Evolutionary conservation across 1,140 invertebrate species (phyloP).

Genomic region (Drosophila punjabiensis): DNA sequence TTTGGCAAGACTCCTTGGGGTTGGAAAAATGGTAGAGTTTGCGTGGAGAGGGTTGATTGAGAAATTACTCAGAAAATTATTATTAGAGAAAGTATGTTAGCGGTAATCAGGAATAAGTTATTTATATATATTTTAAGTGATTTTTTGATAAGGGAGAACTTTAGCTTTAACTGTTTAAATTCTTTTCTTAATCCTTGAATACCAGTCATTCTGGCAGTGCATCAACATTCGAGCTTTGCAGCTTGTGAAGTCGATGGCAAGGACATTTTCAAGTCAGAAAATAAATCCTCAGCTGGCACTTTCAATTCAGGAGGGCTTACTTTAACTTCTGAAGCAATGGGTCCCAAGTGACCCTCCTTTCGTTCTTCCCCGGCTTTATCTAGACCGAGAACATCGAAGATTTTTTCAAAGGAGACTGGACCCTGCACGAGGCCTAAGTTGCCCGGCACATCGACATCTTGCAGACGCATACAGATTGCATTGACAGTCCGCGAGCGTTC

Average conservation of each 20-base stretch:
- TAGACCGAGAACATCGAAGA: constrained; percentile 16
- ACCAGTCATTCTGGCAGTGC: neutral
- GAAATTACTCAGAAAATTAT: neutral
- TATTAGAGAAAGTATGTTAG: neutral
- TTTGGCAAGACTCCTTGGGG: constrained; percentile 4
- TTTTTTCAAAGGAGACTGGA: neutral
- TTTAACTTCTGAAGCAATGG: too few species aligned
- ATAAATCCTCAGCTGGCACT: neutral
- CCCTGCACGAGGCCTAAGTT: neutral
- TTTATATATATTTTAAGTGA: neutral
- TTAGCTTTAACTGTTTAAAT: neutral
- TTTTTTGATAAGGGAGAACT: neutral
- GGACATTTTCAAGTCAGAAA: neutral
- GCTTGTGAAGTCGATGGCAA: neutral
- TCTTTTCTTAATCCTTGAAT: neutral
- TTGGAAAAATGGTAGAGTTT: neutral
- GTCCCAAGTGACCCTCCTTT: neutral
- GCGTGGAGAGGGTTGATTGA: neutral
- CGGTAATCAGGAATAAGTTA: too few species aligned
- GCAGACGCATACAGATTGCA: constrained; percentile 19
- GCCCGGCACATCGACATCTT: neutral
- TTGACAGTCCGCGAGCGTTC: neutral
- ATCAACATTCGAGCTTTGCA: neutral
- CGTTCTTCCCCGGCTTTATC: neutral
- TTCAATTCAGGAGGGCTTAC: too few species aligned